Conservation (phyloP, 2,113 vertebrate genomes). For the Gallinago undulata region DNA sequence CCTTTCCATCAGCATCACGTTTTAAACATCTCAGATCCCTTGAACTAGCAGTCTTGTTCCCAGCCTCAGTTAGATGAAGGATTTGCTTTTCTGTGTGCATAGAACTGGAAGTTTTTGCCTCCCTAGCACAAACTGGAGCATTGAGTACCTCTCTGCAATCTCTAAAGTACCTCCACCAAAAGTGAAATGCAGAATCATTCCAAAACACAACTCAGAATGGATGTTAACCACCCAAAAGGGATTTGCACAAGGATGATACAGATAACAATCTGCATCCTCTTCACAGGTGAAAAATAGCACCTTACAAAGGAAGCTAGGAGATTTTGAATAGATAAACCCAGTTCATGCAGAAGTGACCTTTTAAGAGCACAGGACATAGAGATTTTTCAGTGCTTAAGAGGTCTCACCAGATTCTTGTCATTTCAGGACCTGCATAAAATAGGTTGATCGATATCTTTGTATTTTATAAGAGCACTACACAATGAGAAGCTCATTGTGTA, state of each 20-base stretch:
- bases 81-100: background rate
- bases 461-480: background rate
- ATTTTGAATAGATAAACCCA: background rate
- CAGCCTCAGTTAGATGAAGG: background rate
- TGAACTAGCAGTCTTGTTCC: background rate
- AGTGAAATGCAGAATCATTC: background rate
- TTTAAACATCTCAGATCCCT: background rate
- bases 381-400: background rate
- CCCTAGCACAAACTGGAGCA: background rate
- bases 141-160: fast-evolving
- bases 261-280: background rate
- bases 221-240: background rate
- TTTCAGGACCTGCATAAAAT: background rate
- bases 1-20: background rate
- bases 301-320: background rate
- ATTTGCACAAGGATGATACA: background rate
- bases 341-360: background rate
- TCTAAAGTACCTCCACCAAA: background rate
- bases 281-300: background rate
- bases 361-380: background rate
- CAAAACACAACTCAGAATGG: background rate
- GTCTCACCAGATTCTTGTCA: background rate
- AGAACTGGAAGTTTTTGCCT: background rate
- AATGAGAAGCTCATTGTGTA: background rate
- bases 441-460: background rate